Conservation (phyloP, 2,113 vertebrate species). For the Tachuris rubrigastra region DNA sequence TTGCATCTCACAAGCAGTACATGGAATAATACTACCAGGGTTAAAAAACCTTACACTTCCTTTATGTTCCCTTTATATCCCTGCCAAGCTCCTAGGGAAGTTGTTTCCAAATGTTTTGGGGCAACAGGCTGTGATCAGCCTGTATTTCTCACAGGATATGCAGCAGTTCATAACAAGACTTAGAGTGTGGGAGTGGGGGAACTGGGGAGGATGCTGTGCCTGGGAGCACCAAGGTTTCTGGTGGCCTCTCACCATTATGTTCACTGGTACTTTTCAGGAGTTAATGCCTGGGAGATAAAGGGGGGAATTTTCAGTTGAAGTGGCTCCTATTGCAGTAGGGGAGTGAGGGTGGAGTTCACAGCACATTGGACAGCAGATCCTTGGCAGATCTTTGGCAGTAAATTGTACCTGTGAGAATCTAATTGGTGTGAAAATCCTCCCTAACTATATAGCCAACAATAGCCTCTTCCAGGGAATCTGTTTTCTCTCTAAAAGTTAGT, state of each 20-base stretch:
- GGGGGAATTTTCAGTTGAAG: background rate
- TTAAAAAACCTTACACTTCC: background rate
- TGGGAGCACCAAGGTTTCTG: background rate
- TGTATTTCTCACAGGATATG: background rate
- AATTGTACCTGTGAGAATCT: background rate
- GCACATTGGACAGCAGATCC: background rate
- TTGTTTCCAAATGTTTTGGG: background rate
- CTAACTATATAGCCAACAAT: background rate
- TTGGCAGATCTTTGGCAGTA: background rate
- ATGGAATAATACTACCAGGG: background rate
- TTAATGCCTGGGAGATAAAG: background rate
- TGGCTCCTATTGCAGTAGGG: background rate
- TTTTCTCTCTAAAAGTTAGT: background rate
- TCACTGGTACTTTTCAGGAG: background rate
- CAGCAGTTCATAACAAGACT: background rate
- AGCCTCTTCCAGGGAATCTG: background rate
- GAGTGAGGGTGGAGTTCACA: background rate
- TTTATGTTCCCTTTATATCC: background rate
- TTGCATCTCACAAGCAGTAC: accelerated
- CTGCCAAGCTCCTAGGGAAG: background rate
- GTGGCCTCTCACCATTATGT: background rate
- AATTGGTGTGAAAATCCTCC: background rate
- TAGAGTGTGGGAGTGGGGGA: background rate
- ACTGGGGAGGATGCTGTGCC: background rate
- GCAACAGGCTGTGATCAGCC: background rate